These are phyloP conservation scores for Psix sp. DNA, from an alignment of 1,140 invertebrate species.

Conservation along the genomic window DNA sequence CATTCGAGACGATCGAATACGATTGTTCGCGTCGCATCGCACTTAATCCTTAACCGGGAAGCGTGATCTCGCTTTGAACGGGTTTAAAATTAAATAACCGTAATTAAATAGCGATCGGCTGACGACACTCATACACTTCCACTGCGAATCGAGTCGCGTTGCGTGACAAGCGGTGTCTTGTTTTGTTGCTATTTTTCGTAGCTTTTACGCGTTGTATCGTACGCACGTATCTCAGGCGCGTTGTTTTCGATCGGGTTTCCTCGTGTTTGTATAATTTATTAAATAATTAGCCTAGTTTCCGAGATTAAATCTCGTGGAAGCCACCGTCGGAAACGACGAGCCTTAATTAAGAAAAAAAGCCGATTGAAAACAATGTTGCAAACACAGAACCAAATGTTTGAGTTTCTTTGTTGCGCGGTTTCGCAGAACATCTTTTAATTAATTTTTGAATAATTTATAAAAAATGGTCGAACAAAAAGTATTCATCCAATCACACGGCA, in stretches of 20 bases:
- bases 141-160: slow-evolving; percentile 40
- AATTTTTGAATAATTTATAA: no score
- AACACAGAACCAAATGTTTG: no score
- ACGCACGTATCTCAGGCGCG: slow-evolving; percentile 1
- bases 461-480: no score
- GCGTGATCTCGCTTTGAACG: slow-evolving; percentile 39
- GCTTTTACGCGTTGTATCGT: no score
- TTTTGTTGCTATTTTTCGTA: slow-evolving; percentile 21
- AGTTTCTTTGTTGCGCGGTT: no score
- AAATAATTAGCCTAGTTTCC: slow-evolving; percentile 8
- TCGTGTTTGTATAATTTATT: slow-evolving; percentile 32
- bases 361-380: no score
- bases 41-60: slow-evolving; percentile 43
- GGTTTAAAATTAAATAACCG: slow-evolving; percentile 43
- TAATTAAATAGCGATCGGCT: slow-evolving; percentile 53
- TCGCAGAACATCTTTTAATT: no score
- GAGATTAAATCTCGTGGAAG: neutral
- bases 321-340: no score
- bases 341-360: slow-evolving; percentile 6
- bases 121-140: slow-evolving; percentile 43
- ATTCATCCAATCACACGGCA: no score
- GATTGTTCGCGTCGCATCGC: slow-evolving; percentile 35
- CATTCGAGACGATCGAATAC: no score
- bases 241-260: slow-evolving; percentile 8
- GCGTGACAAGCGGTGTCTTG: slow-evolving; percentile 24